Percentiles rank a stretch among this genome's conserved stretches.
phyloP scores from a whole-genome alignment of 1,140 invertebrate species.

The Dinothrombium tinctorium region DNA sequence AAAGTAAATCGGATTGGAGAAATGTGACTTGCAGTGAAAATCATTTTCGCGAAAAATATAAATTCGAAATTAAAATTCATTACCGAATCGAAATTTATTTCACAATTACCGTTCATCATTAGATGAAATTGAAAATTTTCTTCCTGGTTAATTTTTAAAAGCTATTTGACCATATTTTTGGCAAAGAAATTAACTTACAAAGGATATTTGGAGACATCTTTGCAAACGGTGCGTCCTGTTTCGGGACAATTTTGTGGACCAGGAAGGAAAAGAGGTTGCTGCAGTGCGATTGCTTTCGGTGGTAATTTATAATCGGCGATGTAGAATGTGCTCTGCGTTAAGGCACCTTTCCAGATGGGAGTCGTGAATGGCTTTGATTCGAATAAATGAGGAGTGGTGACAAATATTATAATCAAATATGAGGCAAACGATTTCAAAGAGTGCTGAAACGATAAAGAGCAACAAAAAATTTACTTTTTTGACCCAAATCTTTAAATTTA shows the following conservation, averaged over 20 bases:
- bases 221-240: constrained; percentile 16
- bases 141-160: not conserved
- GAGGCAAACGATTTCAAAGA: no score
- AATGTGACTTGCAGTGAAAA: no score
- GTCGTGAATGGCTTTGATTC: not conserved
- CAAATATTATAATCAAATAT: no score
- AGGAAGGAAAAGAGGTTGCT: constrained; percentile 12
- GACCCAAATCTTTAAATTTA: no score
- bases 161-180: not conserved
- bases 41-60: not conserved
- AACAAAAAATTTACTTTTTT: no score
- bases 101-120: no score
- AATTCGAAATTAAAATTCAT: not conserved
- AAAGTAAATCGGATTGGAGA: no score
- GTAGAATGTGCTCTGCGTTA: constrained; percentile 12
- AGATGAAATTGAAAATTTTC: not conserved
- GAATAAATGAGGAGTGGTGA: no score
- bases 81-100: not conserved
- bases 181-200: not conserved
- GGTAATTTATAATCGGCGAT: constrained; percentile 13
- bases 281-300: not conserved
- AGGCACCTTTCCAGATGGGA: not conserved
- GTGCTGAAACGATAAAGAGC: no score
- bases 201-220: constrained; percentile 1
- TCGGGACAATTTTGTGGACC: constrained; percentile 16